A percentile compares a stretch with the other conserved stretches of the same genome.
Conservation (phyloP, 2,113 vertebrate species). For the Canis aureus region DNA sequence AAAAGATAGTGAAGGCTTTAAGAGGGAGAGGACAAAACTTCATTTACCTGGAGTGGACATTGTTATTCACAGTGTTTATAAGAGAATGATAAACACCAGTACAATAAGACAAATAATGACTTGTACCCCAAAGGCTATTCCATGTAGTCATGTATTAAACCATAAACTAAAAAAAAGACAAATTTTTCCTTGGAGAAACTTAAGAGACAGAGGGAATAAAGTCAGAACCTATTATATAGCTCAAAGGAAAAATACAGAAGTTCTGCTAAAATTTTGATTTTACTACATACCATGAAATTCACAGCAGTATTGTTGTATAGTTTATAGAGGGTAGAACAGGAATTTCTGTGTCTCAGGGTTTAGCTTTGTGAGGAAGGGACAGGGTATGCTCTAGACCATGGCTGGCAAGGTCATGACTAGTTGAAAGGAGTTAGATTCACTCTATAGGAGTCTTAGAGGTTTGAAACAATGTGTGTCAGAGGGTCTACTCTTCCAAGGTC, state of each 20-base stretch:
- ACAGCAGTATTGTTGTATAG: neutral
- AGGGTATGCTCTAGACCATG: neutral
- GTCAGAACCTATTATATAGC: slow-evolving; percentile 44
- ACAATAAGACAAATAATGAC: slow-evolving; percentile 28
- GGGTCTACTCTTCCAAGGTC: neutral
- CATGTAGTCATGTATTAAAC: slow-evolving; percentile 31
- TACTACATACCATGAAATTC: neutral
- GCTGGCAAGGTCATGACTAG: no score
- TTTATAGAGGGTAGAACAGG: neutral
- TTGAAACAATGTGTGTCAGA: neutral
- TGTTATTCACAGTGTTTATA: slow-evolving; percentile 42
- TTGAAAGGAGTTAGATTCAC: neutral
- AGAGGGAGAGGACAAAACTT: neutral
- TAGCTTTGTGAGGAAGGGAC: neutral
- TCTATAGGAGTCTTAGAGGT: neutral
- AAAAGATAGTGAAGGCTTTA: neutral
- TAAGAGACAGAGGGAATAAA: slow-evolving; percentile 55
- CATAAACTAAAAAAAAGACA: slow-evolving; percentile 54
- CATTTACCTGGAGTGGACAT: slow-evolving; percentile 33
- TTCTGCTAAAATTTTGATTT: slow-evolving; percentile 9
- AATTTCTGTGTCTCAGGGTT: neutral
- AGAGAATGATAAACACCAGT: slow-evolving; percentile 50
- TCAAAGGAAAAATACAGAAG: slow-evolving; percentile 19
- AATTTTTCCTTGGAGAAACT: slow-evolving; percentile 51
- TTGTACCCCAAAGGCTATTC: neutral